Percentiles rank a stretch among this genome's conserved stretches.
Evolutionary conservation across 2,797 vertebrate genomes (phyloP).

Genomic region (Triplophysa bombifrons): DNA sequence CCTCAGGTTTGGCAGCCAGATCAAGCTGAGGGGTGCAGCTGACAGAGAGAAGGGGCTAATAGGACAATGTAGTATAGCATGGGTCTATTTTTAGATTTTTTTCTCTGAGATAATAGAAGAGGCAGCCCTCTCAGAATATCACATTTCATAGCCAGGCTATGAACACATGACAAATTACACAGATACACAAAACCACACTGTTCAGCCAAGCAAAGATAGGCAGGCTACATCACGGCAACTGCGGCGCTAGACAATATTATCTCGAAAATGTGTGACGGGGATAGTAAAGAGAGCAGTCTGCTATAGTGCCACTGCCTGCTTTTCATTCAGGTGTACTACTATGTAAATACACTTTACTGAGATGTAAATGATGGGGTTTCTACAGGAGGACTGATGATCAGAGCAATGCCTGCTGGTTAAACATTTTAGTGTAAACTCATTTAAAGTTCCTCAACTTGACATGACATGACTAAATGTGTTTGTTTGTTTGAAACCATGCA

Average conservation of each 20-base stretch:
- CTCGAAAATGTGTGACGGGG: constrained; percentile 30
- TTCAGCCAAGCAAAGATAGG: constrained; percentile 30
- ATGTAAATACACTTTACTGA: constrained; percentile 43
- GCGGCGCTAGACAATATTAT: constrained; percentile 27
- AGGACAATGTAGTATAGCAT: constrained; percentile 24
- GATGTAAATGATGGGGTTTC: constrained; percentile 39
- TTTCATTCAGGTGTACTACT: constrained; percentile 46
- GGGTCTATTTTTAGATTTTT: constrained; percentile 38
- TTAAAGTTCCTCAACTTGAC: background rate
- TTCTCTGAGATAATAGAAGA: constrained; percentile 43
- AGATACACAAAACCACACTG: constrained; percentile 42
- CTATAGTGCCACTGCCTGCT: constrained; percentile 27
- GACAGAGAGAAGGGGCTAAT: constrained; percentile 22
- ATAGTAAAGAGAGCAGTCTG: constrained; percentile 21
- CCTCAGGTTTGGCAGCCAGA: background rate
- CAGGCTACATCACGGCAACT: constrained; percentile 10
- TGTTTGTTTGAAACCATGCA: background rate
- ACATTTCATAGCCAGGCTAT: constrained; percentile 36
- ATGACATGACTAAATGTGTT: background rate
- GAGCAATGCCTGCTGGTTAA: constrained; percentile 2
- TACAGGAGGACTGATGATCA: background rate
- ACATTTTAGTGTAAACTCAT: background rate
- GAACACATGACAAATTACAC: constrained; percentile 38
- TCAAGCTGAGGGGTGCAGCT: background rate
- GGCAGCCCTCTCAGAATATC: constrained; percentile 37